phyloP scores from a whole-genome alignment of 1,140 invertebrate species.

The Carcinoscorpius rotundicauda region DNA sequence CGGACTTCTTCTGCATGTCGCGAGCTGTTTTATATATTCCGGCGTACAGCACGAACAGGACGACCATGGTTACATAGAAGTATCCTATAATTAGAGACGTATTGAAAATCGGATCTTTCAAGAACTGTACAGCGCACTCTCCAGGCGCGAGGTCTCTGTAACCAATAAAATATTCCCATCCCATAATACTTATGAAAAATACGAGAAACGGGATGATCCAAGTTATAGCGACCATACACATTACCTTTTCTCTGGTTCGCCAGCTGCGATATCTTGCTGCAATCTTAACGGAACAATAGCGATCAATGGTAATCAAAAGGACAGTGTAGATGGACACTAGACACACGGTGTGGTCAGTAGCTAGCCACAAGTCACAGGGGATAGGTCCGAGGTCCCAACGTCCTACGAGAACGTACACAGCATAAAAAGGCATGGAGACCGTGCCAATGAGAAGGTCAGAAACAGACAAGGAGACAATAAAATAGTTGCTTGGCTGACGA shows the following conservation, averaged over 20 bases:
- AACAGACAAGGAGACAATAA: slow-evolving; percentile 94
- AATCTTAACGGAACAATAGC: slow-evolving; percentile 98
- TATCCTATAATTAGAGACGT: slow-evolving; percentile 96
- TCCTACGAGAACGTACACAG: slow-evolving; percentile 83
- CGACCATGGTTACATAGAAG: slow-evolving; percentile 91
- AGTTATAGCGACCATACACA: slow-evolving; percentile 70
- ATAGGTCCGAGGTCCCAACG: slow-evolving; percentile 94
- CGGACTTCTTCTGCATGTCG: slow-evolving; percentile 94
- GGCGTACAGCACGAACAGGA: slow-evolving; percentile 86
- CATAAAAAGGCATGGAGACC: slow-evolving; percentile 55
- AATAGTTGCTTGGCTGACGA: slow-evolving; percentile 97
- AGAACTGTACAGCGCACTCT: slow-evolving; percentile 93
- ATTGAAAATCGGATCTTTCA: slow-evolving; percentile 95
- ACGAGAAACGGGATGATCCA: slow-evolving; percentile 95
- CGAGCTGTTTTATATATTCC: slow-evolving; percentile 98
- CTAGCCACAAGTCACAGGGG: slow-evolving; percentile 96
- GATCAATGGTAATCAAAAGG: slow-evolving; percentile 93
- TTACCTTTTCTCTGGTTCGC: slow-evolving; percentile 84
- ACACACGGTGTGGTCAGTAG: slow-evolving; percentile 98
- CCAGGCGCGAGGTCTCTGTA: slow-evolving; percentile 71
- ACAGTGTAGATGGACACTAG: slow-evolving; percentile 99
- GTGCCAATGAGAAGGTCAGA: slow-evolving; percentile 95
- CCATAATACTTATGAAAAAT: slow-evolving; percentile 98
- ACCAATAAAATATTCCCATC: slow-evolving; percentile 96
- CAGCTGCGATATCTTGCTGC: slow-evolving; percentile 94